Base-by-base conservation (phyloP, 2,888 invertebrate genomes). In the Polydrusus pterygomalis region DNA sequence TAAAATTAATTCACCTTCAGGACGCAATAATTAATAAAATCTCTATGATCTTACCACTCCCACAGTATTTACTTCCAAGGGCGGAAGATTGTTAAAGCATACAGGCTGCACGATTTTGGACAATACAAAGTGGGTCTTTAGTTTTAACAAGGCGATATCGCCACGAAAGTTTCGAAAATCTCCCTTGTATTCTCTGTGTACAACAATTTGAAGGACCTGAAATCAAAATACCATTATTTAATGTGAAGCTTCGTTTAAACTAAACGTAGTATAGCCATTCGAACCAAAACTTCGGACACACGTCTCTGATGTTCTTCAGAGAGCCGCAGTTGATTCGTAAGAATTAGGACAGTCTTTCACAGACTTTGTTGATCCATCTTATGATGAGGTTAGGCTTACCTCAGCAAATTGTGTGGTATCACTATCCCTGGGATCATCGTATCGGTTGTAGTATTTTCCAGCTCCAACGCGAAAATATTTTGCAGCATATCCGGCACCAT, bases 61-160 rank as follows among this genome's bases (percentile, higher is more conserved):
- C 17, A 13, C 56, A 9, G 20, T 40, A 9, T 15, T 15, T 6
- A 15, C 10, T 3, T 11, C n/a, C n/a, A 67, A 20, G 3, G 6
- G 1, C 17, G 56, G 70, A 20, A 81, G 56, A 70, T 72, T 64
- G 6, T 40, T 82, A 2, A 85, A 78, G 77, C 88, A 88, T 10
- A 87, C 84, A n/a, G 87, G 86, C 70, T 84, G 85, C 8, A 87
- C 85, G 11, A 84, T 80, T 43, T 79, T 75, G 1, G 85, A 82
- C 45, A 86, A 82, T 11, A 69, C 75, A 40, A 88, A 83, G 11
- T 75, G 62, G n/a, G 79, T 78, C 49, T 80, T 78, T 20, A 87
- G 74, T n/a, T 85, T 78, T 13, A 88, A 34, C 5, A 87, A 67
- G 0, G 87, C 87, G 63, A 88, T 83, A 79, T 88, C 88, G 9